Evolutionary conservation across 2,797 vertebrate species (phyloP), one percentile per base, ranked within the genome.

Genomic region (Hemibagrus guttatus): DNA sequence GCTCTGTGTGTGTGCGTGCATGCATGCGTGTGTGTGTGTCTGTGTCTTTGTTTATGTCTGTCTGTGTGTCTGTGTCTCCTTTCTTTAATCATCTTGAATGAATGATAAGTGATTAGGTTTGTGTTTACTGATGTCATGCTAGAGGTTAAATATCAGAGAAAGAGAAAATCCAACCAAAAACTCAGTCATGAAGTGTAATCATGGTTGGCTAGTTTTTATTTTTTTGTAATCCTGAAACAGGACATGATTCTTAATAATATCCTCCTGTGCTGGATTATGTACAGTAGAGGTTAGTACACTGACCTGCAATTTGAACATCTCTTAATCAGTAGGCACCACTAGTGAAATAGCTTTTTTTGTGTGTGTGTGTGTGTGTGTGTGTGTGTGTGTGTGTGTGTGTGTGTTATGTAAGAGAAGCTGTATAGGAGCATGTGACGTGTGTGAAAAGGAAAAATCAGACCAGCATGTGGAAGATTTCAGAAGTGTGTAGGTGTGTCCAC

Each of bases 401-500:
- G 61, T 52, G 8, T 52, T 66, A 31, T 82, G 26, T 68, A 82
- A 82, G 81, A 54, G 8, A 52, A 54, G 28, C 35, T 83, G 42
- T 52, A 82, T 39, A 66, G 81, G 46, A 66, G 63, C 49, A 35
- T 54, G 11, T 68, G 81, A 68, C 8, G 42, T 23, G 79, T 46
- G 46, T 35, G 81, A 68, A 54, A 52, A 54, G 81, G 63, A 54
- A 81, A 83, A 83, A 54, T 54, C 81, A 68, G 28, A 56, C 81
- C 63, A 83, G 28, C 11, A 54, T 68, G 14, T 72, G 83, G 69
- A 84, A 84, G 26, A 59, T 74, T 84, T 61, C 39, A 83, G 49
- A 58, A 72, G 69, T 74, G 83, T 84, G 83, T 84, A 74, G 83
- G 83, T 19, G 71, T 75, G 83, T 76, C 64, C 82, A 56, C 7